phyloP scores from a whole-genome alignment of 2,797 vertebrate species.

The Pachyuromys duprasi region DNA sequence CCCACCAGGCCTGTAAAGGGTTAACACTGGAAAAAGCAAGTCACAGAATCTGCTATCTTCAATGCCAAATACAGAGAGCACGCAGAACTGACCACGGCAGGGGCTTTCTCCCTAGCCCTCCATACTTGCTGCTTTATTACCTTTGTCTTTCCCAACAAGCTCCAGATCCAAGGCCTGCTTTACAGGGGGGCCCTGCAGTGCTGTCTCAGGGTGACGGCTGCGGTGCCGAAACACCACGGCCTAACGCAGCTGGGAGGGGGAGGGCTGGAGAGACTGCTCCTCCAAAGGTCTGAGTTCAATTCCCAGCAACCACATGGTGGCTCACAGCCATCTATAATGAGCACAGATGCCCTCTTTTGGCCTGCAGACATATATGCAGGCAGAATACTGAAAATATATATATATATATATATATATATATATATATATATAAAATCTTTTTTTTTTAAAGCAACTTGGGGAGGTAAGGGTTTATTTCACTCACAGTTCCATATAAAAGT shows the following conservation, averaged over 20 bases:
- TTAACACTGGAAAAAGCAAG: not conserved
- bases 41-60: not conserved
- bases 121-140: too few relatives aligned
- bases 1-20: not conserved
- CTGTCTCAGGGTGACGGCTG: not conserved
- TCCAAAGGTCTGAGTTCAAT: too few relatives aligned
- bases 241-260: not conserved
- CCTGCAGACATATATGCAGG: too few relatives aligned
- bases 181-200: not conserved
- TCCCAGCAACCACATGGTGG: too few relatives aligned
- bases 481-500: not conserved
- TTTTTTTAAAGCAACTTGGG: too few relatives aligned
- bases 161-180: not conserved
- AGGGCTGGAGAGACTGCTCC: too few relatives aligned
- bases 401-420: too few relatives aligned
- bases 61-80: not conserved
- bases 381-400: too few relatives aligned
- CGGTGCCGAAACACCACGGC: not conserved
- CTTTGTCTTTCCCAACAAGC: not conserved
- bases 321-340: too few relatives aligned
- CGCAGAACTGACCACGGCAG: too few relatives aligned
- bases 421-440: too few relatives aligned
- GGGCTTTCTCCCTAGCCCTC: not conserved
- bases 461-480: not conserved
- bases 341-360: too few relatives aligned